Base-by-base conservation (phyloP, 2,888 invertebrate genomes). In the Macaria notata region DNA sequence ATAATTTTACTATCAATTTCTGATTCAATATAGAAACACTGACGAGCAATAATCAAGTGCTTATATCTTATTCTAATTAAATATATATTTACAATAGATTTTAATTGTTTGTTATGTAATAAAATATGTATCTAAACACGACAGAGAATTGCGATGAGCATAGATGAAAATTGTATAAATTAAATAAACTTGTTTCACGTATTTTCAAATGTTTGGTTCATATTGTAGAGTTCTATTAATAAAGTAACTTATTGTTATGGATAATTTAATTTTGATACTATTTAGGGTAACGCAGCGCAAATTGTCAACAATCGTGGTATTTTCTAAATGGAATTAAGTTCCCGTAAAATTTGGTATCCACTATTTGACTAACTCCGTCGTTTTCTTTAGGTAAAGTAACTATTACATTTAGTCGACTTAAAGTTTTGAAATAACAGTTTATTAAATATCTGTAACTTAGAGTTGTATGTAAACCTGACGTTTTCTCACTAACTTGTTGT, bases 271-370 rank as follows among this genome's bases (percentile, higher is more conserved):
- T 71, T 69, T 66, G 63, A 65, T 72, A 68, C 66, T 61, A 65
- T 66, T 69, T 70, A 68, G 63, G 69, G 65, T 69, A 68, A 60
- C 63, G 63, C 72, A 71, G 76, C 75, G 73, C 74, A 73, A 75
- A 74, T 74, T 76, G 68, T 75, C 75, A 74, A 73, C 66, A 62
- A 66, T 63, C 56, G 67, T 72, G 71, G 69, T 79, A 72, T 74
- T 78, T 78, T 81, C 88, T 88, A 88, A 87, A 86, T 90, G 89
- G 89, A 90, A 89, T 90, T 88, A 88, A 88, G 88, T 88, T 85
- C 88, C 88, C 89, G 76, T 81, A 84, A 87, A 84, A 83, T 75
- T 72, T 68, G 30, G 68, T 59, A 62, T 65, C 64, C 65, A 73
- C 30, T 30, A 1, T 31, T 31, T 49, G 42, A n/a, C 19, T 65